Percentiles rank a stretch among this genome's conserved stretches.
These are phyloP conservation scores for Ophonus ardosiacus DNA, from an alignment of 2,888 invertebrate genomes.

Conservation along the genomic window DNA sequence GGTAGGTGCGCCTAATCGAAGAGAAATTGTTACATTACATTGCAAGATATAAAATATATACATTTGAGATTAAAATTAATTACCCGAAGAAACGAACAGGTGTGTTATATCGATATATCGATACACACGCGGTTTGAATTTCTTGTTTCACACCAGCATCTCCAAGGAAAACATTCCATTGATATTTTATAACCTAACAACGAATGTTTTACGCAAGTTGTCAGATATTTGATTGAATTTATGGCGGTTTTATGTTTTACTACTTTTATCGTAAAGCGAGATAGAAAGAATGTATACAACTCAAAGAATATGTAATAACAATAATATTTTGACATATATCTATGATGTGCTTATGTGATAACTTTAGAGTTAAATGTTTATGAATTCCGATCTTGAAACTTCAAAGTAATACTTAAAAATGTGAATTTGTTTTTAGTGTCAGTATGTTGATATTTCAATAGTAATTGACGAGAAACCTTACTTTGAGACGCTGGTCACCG, in stretches of 20 bases:
- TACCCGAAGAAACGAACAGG: slow-evolving; percentile 50
- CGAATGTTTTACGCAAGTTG: slow-evolving; percentile 16
- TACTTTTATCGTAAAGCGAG: neutral
- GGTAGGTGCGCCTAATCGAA: too few species aligned
- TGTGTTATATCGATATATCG: slow-evolving; percentile 56
- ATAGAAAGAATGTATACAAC: neutral
- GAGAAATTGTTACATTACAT: neutral
- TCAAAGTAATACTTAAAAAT: too few species aligned
- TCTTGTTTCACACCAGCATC: slow-evolving; percentile 29
- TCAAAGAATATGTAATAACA: neutral
- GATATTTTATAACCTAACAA: neutral
- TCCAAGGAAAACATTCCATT: slow-evolving; percentile 25
- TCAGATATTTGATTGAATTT: slow-evolving; percentile 2
- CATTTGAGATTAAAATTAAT: slow-evolving; percentile 45
- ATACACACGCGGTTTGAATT: slow-evolving; percentile 36
- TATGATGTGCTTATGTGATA: too few species aligned
- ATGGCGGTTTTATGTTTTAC: neutral
- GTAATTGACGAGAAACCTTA: too few species aligned
- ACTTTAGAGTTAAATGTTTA: too few species aligned
- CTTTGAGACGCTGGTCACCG: too few species aligned
- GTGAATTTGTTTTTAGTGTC: too few species aligned
- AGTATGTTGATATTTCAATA: too few species aligned
- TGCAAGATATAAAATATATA: slow-evolving; percentile 14
- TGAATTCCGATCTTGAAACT: too few species aligned
- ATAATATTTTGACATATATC: neutral